These are phyloP conservation scores for Strigamia crassipes DNA, from an alignment of 2,888 invertebrate genomes.

Conservation along the genomic window DNA sequence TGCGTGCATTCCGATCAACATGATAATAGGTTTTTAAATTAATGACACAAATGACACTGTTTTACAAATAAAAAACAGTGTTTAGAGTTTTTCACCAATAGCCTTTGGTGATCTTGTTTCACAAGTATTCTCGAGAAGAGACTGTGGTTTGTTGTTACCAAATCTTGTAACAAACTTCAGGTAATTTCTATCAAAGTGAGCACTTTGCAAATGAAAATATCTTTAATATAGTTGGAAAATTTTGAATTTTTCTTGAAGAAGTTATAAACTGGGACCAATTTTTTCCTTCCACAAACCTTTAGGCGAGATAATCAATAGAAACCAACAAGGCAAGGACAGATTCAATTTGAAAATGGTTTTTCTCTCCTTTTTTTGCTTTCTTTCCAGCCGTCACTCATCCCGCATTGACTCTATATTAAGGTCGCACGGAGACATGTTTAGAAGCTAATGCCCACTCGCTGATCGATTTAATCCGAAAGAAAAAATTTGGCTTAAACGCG, in stretches of 20 bases:
- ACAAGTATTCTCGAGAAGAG: too few species aligned
- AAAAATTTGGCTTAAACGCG: not conserved
- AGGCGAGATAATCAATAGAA: conserved; percentile 39
- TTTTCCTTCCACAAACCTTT: not conserved
- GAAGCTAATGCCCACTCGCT: conserved; percentile 4
- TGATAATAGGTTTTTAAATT: too few species aligned
- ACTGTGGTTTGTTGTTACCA: not conserved
- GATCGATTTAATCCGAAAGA: not conserved
- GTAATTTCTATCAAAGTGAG: too few species aligned
- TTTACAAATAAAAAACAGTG: too few species aligned
- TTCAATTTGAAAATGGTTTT: conserved; percentile 35
- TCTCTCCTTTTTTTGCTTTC: not conserved
- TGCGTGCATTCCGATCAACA: too few species aligned
- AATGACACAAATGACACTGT: too few species aligned
- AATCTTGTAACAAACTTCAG: not conserved
- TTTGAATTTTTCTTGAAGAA: not conserved
- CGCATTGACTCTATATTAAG: conserved; percentile 22
- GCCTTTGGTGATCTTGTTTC: too few species aligned
- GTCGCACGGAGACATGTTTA: not conserved
- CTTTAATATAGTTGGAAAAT: not conserved
- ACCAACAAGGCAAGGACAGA: not conserved
- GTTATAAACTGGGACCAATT: not conserved
- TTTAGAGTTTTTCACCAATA: too few species aligned
- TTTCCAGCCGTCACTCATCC: conserved; percentile 20
- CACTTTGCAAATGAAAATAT: too few species aligned